These are phyloP conservation scores for Oxyruncus cristatus DNA, from an alignment of 2,113 vertebrate genomes.

Conservation along the genomic window DNA sequence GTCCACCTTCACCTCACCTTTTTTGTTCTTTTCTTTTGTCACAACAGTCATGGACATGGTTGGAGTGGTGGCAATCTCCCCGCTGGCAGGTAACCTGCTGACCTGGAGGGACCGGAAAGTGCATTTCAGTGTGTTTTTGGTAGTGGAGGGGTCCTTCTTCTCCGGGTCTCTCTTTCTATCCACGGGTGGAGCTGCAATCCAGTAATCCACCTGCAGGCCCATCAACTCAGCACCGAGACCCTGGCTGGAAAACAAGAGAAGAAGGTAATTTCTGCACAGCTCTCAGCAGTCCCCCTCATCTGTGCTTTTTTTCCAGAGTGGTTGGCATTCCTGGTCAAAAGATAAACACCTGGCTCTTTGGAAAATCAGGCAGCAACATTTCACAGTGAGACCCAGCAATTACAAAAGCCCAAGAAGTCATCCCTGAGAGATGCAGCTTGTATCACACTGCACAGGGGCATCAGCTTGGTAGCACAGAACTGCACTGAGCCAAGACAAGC, in stretches of 20 bases:
- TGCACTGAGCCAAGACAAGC: neutral
- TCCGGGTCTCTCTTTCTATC: constrained; percentile 91
- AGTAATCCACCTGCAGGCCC: constrained; percentile 98
- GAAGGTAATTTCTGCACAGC: neutral
- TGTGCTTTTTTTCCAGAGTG: neutral
- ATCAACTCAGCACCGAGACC: constrained; percentile 84
- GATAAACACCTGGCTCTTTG: neutral
- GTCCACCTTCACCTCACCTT: constrained; percentile 75
- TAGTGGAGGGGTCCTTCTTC: constrained; percentile 87
- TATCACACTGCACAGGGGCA: neutral
- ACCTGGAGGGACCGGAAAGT: constrained; percentile 99
- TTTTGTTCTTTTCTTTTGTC: constrained; percentile 98
- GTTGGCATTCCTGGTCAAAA: neutral
- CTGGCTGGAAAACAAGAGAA: constrained; percentile 66
- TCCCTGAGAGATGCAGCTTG: neutral
- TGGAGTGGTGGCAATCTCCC: constrained; percentile 79
- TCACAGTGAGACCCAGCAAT: neutral
- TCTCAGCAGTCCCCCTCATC: neutral
- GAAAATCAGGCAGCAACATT: neutral
- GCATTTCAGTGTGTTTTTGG: constrained; percentile 97
- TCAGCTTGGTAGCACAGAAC: neutral
- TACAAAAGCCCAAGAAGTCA: neutral
- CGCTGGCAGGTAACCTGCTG: constrained; percentile 88
- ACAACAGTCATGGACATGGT: constrained; percentile 97
- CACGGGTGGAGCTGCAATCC: constrained; percentile 79